Base-by-base conservation (phyloP, 1,140 invertebrate genomes). In the Euschistus heros region DNA sequence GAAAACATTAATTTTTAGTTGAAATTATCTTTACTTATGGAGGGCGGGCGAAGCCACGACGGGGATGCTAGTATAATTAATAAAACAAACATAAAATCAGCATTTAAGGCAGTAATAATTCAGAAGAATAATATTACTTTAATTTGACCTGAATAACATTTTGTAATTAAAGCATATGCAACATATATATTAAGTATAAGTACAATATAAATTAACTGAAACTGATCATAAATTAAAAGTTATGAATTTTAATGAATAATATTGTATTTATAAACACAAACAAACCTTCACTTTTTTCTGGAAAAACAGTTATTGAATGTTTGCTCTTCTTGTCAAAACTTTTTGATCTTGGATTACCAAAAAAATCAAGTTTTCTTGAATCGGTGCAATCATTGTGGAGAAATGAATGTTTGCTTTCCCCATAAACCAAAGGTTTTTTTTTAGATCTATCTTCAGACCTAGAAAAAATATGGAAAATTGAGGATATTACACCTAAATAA, bases 201-300 rank as follows among this genome's bases (percentile, higher is more conserved):
- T n/a, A n/a, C n/a, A 44, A 44, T 44, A 44, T 17, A 44, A 17
- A 47, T 47, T 14, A 47, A 17, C 13, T 3, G 46, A 47, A 47
- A 14, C 13, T 18, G 18, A 5, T 30, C 27, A 30, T 47, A 17
- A 47, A 18, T 44, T 44, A 17, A 10, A 44, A 10, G 7, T 44
- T 10, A 7, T 17, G 17, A 44, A 7, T 47, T 15, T 13, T 47
- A 47, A 47, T 14, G 13, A 47, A 47, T 47, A 47, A 4, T 47
- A 47, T 47, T 17, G n/a, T n/a, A n/a, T n/a, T 30, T 4, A 30
- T 30, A 37, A 37, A 4, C 6, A 50, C 7, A 5, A 1, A 26
- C 54, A 24, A 24, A 57, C 54, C 54, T 57, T 57, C 54, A 57
- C 18, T 26, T 27, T 57, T 57, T 26, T 57, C 54, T 24, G 54